Conservation (phyloP, 1,140 invertebrate species). For the Laodelphax striatellus region DNA sequence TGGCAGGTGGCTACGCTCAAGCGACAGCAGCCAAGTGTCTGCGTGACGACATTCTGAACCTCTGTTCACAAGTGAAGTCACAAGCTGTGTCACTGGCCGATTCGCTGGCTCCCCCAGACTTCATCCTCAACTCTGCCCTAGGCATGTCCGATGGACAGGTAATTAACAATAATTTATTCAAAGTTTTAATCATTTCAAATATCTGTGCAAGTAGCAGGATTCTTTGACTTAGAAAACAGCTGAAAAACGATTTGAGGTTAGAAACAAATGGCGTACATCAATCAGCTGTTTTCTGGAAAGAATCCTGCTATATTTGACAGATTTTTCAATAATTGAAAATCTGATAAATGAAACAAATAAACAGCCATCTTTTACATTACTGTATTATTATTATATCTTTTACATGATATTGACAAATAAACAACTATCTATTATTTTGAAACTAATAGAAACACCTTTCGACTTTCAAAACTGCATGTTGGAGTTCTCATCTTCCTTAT, state of each 20-base stretch:
- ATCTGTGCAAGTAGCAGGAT: background rate
- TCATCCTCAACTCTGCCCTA: slow-evolving; percentile 65
- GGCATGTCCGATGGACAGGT: slow-evolving; percentile 64
- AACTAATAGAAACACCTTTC: too few relatives aligned
- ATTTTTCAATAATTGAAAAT: too few relatives aligned
- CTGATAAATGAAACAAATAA: too few relatives aligned
- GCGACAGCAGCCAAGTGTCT: slow-evolving; percentile 32
- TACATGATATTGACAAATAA: too few relatives aligned
- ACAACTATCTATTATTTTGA: too few relatives aligned
- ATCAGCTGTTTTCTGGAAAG: too few relatives aligned
- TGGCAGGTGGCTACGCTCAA: slow-evolving; percentile 19
- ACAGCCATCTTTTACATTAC: too few relatives aligned
- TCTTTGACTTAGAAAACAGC: too few relatives aligned
- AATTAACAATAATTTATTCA: slow-evolving; percentile 3
- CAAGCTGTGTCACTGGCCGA: slow-evolving; percentile 72
- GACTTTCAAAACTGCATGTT: background rate
- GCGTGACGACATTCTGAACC: slow-evolving; percentile 37
- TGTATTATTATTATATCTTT: too few relatives aligned
- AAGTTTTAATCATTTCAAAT: background rate
- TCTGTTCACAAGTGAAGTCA: slow-evolving; percentile 50
- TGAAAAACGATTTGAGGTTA: too few relatives aligned
- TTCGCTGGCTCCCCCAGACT: slow-evolving; percentile 78
- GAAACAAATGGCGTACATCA: too few relatives aligned
- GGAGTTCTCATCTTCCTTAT: background rate
- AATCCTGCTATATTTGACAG: too few relatives aligned